These are phyloP conservation scores for Plectropomus leopardus DNA, from an alignment of 2,113 vertebrate species.

Conservation along the genomic window DNA sequence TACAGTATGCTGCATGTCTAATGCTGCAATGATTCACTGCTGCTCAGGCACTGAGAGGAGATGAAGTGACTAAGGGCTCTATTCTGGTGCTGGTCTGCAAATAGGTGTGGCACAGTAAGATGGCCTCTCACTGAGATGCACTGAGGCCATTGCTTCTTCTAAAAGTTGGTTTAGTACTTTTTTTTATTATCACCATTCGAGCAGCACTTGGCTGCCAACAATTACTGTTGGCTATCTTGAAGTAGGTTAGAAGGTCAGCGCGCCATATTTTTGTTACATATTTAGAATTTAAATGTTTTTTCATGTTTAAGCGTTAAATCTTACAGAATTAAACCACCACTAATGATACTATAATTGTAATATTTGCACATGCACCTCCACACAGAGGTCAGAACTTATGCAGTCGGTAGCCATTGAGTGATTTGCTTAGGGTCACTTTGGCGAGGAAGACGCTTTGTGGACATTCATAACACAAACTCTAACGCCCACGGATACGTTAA, in stretches of 20 bases:
- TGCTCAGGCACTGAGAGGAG: conserved; percentile 15
- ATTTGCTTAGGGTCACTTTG: neutral
- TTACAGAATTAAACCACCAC: no score
- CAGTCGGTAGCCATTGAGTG: neutral
- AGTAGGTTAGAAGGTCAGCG: neutral
- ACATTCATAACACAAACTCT: no score
- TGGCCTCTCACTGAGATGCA: neutral
- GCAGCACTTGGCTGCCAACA: neutral
- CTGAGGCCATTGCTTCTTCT: neutral
- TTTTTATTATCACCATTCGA: neutral
- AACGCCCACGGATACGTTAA: no score
- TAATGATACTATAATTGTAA: no score
- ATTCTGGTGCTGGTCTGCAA: neutral
- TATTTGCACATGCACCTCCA: no score
- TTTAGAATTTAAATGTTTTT: no score
- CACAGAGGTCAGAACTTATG: neutral
- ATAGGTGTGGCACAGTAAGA: neutral
- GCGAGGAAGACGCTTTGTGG: no score
- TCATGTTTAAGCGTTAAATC: no score
- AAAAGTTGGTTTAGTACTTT: neutral
- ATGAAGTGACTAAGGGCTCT: conserved; percentile 14
- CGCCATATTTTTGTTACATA: no score
- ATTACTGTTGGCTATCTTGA: no score
- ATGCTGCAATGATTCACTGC: neutral
- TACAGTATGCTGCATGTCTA: neutral